These are phyloP conservation scores for Gallinago paraguaiae DNA, from an alignment of 2,113 vertebrate species.

Conservation along the genomic window DNA sequence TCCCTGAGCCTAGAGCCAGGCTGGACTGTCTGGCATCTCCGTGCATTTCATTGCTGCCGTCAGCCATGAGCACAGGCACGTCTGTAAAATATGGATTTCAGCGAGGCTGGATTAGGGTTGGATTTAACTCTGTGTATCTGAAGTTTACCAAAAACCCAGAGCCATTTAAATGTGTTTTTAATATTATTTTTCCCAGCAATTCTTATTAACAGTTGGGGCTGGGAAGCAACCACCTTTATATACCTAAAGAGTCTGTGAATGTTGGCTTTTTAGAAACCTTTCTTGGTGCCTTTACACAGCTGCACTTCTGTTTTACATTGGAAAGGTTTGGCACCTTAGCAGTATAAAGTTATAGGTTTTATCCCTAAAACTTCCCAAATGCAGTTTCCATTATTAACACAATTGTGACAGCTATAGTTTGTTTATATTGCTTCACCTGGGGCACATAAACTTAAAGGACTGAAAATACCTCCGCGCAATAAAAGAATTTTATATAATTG, in stretches of 20 bases:
- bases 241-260: not conserved
- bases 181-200: not conserved
- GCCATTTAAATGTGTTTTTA: not conserved
- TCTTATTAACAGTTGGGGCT: not conserved
- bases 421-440: constrained; percentile 28
- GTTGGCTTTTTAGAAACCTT: constrained; percentile 1
- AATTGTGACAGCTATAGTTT: constrained; percentile 5
- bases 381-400: constrained; percentile 58
- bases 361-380: constrained; percentile 61
- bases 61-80: not conserved
- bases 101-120: not conserved
- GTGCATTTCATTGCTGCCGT: not conserved
- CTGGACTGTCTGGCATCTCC: not conserved
- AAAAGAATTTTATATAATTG: constrained; percentile 61
- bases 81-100: not conserved
- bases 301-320: constrained; percentile 18
- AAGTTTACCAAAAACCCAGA: not conserved
- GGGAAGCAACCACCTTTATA: not conserved
- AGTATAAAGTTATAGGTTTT: constrained; percentile 48
- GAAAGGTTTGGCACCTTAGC: constrained; percentile 49
- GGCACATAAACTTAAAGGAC: constrained; percentile 55
- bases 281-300: not conserved
- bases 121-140: not conserved
- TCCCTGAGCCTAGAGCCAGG: not conserved
- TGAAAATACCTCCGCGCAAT: constrained; percentile 42